Percentiles rank a stretch among this genome's conserved stretches.
phyloP scores from a whole-genome alignment of 2,797 vertebrate species.

The Propithecus deckenii region DNA sequence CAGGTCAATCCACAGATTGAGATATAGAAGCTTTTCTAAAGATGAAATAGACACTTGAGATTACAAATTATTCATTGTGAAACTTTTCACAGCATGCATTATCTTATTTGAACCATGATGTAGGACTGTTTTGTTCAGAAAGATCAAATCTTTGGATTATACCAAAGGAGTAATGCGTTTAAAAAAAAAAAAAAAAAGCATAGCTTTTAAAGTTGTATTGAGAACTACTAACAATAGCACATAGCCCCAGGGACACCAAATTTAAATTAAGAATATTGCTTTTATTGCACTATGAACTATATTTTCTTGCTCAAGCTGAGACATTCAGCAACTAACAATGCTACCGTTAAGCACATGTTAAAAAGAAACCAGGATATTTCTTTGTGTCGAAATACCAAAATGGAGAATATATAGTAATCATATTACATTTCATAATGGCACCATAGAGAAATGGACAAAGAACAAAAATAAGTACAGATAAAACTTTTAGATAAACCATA shows the following conservation, averaged over 20 bases:
- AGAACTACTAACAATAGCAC: conserved; percentile 46
- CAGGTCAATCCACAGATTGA: not conserved
- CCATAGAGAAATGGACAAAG: conserved; percentile 65
- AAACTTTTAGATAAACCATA: conserved; percentile 52
- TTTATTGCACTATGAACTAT: conserved; percentile 60
- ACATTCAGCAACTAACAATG: conserved; percentile 54
- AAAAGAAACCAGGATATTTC: conserved; percentile 41
- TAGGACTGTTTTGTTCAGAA: conserved; percentile 1
- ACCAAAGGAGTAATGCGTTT: not conserved
- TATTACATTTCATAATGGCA: conserved; percentile 53
- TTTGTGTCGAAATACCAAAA: conserved; percentile 62
- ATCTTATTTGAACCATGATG: conserved; percentile 6
- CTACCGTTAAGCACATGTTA: conserved; percentile 37
- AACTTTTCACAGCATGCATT: conserved; percentile 10
- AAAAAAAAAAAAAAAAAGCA: not conserved
- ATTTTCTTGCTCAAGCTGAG: conserved; percentile 61
- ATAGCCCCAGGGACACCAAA: not conserved
- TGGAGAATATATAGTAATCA: conserved; percentile 33
- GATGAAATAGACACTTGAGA: not conserved
- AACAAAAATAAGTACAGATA: conserved; percentile 34
- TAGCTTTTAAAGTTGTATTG: conserved; percentile 45
- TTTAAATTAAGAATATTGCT: conserved; percentile 73
- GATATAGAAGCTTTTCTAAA: not conserved
- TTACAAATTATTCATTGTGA: conserved; percentile 38
- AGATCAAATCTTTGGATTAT: conserved; percentile 36